Evolutionary conservation across 2,888 invertebrate species (phyloP).

Genomic region (Deroplatys truncata): DNA sequence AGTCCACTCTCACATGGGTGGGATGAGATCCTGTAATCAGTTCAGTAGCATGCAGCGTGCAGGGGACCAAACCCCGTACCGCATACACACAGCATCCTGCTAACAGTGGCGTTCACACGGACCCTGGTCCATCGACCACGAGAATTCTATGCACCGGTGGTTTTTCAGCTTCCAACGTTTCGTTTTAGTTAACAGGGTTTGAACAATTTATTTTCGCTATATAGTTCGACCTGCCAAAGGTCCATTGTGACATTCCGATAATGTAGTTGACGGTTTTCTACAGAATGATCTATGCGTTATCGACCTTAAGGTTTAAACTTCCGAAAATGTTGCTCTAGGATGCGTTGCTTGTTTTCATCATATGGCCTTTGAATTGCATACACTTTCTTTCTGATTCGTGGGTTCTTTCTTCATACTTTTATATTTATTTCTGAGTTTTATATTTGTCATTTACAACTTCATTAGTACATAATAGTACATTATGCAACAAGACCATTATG

Average conservation of each 20-base stretch:
- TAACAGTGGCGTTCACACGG: background rate
- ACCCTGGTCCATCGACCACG: background rate
- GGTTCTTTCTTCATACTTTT: too few species aligned
- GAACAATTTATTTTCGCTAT: background rate
- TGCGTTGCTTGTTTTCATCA: too few species aligned
- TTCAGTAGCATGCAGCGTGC: slow-evolving; percentile 22
- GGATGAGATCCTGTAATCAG: slow-evolving; percentile 22
- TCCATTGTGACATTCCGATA: background rate
- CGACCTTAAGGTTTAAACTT: background rate
- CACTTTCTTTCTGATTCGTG: too few species aligned
- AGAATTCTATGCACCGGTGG: background rate
- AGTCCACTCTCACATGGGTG: background rate
- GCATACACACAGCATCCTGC: background rate
- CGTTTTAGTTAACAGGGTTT: background rate
- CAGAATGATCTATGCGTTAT: background rate
- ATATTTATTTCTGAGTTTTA: too few species aligned
- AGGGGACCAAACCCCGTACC: background rate
- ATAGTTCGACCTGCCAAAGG: background rate
- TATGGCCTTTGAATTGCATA: too few species aligned
- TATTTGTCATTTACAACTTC: too few species aligned
- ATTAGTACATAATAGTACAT: too few species aligned
- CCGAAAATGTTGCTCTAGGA: too few species aligned
- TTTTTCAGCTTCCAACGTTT: background rate
- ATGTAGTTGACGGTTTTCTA: background rate
- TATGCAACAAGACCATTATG: too few species aligned